Conservation (phyloP, 2,888 invertebrate genomes). For the Bibio marci region DNA sequence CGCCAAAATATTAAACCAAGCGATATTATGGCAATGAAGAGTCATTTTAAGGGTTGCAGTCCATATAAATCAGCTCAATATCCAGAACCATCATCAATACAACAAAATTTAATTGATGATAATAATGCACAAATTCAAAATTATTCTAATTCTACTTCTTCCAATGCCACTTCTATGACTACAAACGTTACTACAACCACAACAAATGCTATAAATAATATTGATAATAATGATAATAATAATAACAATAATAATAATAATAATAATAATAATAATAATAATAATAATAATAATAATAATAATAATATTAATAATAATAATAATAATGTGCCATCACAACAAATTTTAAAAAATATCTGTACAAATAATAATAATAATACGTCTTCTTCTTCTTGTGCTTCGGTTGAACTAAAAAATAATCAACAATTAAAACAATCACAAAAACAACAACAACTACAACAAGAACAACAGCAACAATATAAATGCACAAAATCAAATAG, state of each 20-base stretch:
- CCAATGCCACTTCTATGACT: too few species aligned
- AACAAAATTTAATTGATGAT: not conserved
- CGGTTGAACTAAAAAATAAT: not conserved
- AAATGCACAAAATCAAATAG: constrained; percentile 6
- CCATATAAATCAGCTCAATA: constrained; percentile 12
- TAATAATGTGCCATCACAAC: constrained; percentile 1
- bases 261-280: too few species aligned
- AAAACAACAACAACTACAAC: constrained; percentile 1
- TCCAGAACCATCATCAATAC: constrained; percentile 8
- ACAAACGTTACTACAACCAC: too few species aligned
- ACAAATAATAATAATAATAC: too few species aligned
- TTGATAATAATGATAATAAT: too few species aligned
- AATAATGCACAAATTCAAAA: too few species aligned
- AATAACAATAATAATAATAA: too few species aligned
- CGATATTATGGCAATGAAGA: constrained; percentile 9
- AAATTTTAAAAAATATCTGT: not conserved
- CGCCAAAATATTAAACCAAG: constrained; percentile 2
- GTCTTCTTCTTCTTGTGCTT: not conserved
- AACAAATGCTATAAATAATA: too few species aligned
- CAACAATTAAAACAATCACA: not conserved
- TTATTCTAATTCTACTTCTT: too few species aligned
- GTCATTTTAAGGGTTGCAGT: constrained; percentile 14
- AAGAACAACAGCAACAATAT: not conserved
- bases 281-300: not conserved
- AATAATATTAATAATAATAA: not conserved